A percentile compares a stretch with the other conserved stretches of the same genome.
Conservation (phyloP, 2,113 vertebrate genomes). For the Dicerorhinus sumatrensis region DNA sequence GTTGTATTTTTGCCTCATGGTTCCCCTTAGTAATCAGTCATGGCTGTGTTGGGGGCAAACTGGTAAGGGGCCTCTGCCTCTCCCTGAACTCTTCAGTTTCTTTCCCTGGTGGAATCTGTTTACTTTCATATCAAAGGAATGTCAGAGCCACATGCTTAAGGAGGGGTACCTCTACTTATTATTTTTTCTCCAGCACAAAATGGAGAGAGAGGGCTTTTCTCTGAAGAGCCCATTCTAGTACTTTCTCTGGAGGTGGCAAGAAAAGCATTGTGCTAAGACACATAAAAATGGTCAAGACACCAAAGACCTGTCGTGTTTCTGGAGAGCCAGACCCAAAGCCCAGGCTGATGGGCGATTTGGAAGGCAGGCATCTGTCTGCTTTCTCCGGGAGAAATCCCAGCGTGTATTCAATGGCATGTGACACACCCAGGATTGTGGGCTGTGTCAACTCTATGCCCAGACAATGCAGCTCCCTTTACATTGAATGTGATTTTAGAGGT, state of each 20-base stretch:
- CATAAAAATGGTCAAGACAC: neutral
- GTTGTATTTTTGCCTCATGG: rapidly evolving
- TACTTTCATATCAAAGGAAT: neutral
- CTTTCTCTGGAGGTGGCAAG: neutral
- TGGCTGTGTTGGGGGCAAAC: rapidly evolving
- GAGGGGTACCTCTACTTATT: neutral
- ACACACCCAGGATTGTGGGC: constrained; percentile 14
- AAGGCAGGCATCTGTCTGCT: neutral
- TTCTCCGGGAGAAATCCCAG: neutral
- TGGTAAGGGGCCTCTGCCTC: neutral
- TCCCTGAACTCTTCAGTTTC: neutral
- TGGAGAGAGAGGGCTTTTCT: constrained; percentile 31
- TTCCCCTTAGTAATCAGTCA: neutral
- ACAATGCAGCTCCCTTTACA: neutral
- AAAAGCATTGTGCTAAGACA: neutral
- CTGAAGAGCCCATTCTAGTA: neutral
- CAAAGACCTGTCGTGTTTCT: neutral
- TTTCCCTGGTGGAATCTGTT: neutral
- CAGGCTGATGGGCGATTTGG: neutral
- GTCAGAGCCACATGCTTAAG: neutral
- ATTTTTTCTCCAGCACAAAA: constrained; percentile 55
- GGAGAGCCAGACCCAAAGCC: neutral
- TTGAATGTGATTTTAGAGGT: constrained; percentile 59
- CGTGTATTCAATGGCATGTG: too few relatives aligned
- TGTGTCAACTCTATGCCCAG: neutral